A percentile compares a stretch with the other conserved stretches of the same genome.
These are phyloP conservation scores for Brachionus plicatilis DNA, from an alignment of 1,140 invertebrate genomes.

Conservation along the genomic window DNA sequence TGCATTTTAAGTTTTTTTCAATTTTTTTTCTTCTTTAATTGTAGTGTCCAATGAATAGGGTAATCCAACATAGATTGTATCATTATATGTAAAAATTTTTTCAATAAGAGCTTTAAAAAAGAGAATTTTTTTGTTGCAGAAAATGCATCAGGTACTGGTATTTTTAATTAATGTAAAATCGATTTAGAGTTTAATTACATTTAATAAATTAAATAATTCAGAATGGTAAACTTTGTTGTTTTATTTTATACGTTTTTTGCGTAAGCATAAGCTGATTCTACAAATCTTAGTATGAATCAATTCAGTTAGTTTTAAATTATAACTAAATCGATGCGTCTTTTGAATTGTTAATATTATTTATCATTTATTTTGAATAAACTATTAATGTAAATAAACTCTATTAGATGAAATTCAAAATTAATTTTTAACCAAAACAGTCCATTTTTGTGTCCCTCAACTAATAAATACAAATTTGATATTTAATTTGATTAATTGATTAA, in stretches of 20 bases:
- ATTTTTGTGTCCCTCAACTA: not conserved
- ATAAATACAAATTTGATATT: not conserved
- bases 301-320: not conserved
- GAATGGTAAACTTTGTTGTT: not conserved
- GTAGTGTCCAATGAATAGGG: not conserved
- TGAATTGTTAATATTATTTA: not conserved
- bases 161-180: not conserved
- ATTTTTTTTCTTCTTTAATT: not conserved
- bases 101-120: not conserved
- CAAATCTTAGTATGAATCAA: not conserved
- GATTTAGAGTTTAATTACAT: not conserved
- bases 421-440: not conserved
- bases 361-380: not conserved
- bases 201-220: not conserved
- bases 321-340: not conserved
- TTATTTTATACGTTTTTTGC: not conserved
- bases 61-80: not conserved
- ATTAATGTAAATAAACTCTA: not conserved
- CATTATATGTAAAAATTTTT: not conserved
- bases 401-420: not conserved
- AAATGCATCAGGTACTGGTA: not conserved
- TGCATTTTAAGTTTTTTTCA: not conserved
- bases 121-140: not conserved
- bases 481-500: not conserved
- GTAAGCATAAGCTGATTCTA: not conserved